Evolutionary conservation across 2,888 invertebrate genomes (phyloP), one percentile per base, ranked within the genome.

Genomic region (Oxystoma pomonae): DNA sequence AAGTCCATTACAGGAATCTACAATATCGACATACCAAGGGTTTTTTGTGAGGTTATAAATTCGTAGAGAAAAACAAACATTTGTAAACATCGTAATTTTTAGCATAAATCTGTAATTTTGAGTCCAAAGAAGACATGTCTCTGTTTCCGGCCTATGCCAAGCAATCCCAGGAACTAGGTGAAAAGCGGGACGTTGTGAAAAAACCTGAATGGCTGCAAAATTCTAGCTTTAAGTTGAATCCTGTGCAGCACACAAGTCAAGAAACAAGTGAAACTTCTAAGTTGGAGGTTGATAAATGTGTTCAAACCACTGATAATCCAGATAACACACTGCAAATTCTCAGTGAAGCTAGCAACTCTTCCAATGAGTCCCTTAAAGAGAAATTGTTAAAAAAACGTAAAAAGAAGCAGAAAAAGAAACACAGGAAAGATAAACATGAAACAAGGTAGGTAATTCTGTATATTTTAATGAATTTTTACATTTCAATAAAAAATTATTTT

Each of bases 121-220:
- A n/a, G n/a, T n/a, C n/a, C n/a, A n/a, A n/a, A n/a, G n/a, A 53
- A 53, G 67, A 62, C 67, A 82, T 83, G 82, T 79, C 82, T 49
- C 71, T 83, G 59, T 83, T 83, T 74, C 78, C 83, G 60, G 83
- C 83, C 17, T 83, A 81, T 72, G 73, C 79, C 21, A 66, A 70
- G 58, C 75, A 77, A 57, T 55, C 66, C 16, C 58, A 67, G 67
- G 17, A 60, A 21, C 55, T 66, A 57, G 52, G 68, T 19, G 64
- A 69, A 65, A 57, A 64, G 55, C 16, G 52, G 20, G 9, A 17
- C 1, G 55, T 57, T 5, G 49, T 57, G 56, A 61, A 67, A 55
- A 60, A 70, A 55, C 60, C 65, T 57, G 64, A 67, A 60, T 80
- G 79, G 79, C 70, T 79, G 49, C 63, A 72, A 55, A 82, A 82